Percentiles rank a stretch among this genome's conserved stretches.
phyloP scores from a whole-genome alignment of 2,888 invertebrate species.

The Sphinx pinastri region DNA sequence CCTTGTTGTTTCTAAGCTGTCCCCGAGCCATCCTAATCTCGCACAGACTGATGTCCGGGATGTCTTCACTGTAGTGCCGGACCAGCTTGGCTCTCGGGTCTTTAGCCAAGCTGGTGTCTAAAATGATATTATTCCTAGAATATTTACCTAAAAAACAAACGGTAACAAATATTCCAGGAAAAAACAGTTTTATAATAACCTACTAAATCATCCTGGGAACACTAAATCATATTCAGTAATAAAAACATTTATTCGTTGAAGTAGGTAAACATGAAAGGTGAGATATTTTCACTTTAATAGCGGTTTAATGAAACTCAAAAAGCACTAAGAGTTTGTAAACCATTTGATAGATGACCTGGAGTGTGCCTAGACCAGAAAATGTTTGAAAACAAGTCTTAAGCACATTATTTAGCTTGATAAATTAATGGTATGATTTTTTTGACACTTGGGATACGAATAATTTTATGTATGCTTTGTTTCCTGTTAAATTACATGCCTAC shows the following conservation, averaged over 20 bases:
- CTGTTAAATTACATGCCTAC: neutral
- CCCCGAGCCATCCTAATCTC: too few species aligned
- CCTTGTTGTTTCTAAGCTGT: too few species aligned
- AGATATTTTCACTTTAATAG: neutral
- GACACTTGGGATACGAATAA: neutral
- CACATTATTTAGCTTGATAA: neutral
- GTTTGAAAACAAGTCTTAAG: neutral
- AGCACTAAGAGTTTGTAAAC: conserved; percentile 18
- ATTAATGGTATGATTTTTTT: neutral
- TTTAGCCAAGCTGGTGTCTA: too few species aligned
- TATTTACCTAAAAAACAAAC: too few species aligned
- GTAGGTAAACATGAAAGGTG: conserved; percentile 14
- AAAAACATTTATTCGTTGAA: neutral
- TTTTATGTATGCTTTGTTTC: neutral
- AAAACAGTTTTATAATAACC: neutral
- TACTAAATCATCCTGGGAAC: neutral
- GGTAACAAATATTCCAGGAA: neutral
- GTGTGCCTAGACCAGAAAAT: neutral
- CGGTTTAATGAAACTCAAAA: conserved; percentile 20
- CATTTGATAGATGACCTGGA: conserved; percentile 8
- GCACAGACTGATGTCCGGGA: too few species aligned
- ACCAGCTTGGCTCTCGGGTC: too few species aligned
- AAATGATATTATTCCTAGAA: too few species aligned
- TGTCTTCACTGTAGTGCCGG: too few species aligned
- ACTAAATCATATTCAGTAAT: neutral